Percentiles rank a stretch among this genome's conserved stretches.
phyloP scores from a whole-genome alignment of 2,113 vertebrate genomes.

The Craseonycteris thonglongyai region DNA sequence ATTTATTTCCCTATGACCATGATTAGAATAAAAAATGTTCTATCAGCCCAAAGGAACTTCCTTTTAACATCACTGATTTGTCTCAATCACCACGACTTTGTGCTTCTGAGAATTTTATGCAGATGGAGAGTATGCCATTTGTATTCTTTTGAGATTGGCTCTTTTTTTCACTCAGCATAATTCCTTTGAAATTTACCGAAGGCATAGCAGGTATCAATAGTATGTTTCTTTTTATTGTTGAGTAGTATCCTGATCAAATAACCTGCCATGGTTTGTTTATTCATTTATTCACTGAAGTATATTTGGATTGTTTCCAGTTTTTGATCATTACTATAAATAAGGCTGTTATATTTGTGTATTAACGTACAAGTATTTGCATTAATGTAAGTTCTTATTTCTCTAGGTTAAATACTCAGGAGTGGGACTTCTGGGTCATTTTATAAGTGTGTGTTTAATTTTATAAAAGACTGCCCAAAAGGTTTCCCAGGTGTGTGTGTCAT shows the following conservation, averaged over 20 bases:
- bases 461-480: neutral
- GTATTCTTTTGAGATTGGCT: neutral
- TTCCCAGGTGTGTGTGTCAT: neutral
- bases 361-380: neutral
- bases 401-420: neutral
- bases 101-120: neutral
- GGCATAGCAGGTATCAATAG: neutral
- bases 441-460: neutral
- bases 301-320: neutral
- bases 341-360: neutral
- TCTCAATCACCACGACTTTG: neutral
- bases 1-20: neutral
- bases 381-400: neutral
- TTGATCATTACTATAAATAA: neutral
- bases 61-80: neutral
- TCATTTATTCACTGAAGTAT: neutral
- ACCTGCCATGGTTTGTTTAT: neutral
- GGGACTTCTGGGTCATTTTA: neutral
- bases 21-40: neutral
- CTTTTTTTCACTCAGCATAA: conserved; percentile 1
- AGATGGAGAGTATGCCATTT: neutral
- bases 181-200: neutral
- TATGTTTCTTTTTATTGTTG: neutral
- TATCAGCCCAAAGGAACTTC: neutral
- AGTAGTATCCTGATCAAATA: neutral